Evolutionary conservation across 1,140 invertebrate genomes (phyloP), one percentile per base, ranked within the genome.

Genomic region (Aphelenchoides besseyi): DNA sequence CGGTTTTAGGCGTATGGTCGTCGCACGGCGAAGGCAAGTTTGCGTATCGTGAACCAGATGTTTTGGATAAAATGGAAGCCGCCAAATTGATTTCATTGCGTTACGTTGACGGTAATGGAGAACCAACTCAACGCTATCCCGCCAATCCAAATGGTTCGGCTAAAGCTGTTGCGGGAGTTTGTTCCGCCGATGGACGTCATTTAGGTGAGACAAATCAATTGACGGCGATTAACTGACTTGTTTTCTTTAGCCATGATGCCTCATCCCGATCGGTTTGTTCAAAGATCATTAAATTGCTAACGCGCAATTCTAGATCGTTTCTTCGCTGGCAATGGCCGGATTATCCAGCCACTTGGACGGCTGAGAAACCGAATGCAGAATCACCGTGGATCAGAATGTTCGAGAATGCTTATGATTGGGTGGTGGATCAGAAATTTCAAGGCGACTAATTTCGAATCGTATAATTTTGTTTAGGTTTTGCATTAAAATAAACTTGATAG

Each of bases 201-300:
- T 87, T 97, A 70, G 95, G 12, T n/a, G 37, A 5, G 5, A n/a
- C n/a, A 8, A n/a, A 5, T n/a, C 5, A n/a, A 5, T 41, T 41
- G n/a, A 41, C 37, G 5, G 5, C 37, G 5, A 5, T 8, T n/a
- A n/a, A 41, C 37, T 5, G 37, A 41, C 5, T 5, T 8, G 5
- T 8, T 41, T n/a, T 41, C n/a, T 41, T 5, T 41, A 41, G n/a
- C 5, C n/a, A n/a, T n/a, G 88, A 98, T 98, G 95, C 95, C 95
- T 12, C 95, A 98, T 88, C 95, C 95, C 0, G 95, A 98, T 86
- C 88, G 95, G 54, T n/a, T n/a, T n/a, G n/a, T n/a, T n/a, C n/a
- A n/a, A n/a, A n/a, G n/a, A n/a, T n/a, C n/a, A n/a, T n/a, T n/a
- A n/a, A n/a, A n/a, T n/a, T n/a, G n/a, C n/a, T n/a, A n/a, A n/a